These are phyloP conservation scores for Polymixis lichenea DNA, from an alignment of 2,888 invertebrate genomes.

Conservation along the genomic window DNA sequence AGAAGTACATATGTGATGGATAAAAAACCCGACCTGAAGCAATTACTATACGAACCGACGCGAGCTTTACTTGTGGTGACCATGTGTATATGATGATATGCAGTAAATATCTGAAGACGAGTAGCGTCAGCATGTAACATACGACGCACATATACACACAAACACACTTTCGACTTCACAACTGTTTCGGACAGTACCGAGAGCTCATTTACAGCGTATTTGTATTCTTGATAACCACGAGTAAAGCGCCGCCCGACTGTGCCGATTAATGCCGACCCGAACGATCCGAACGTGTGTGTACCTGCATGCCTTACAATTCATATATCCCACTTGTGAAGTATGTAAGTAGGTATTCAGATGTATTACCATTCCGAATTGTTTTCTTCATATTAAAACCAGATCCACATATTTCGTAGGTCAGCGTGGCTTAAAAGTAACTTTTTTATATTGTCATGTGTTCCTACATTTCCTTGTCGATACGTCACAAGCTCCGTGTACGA, in stretches of 20 bases:
- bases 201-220: background rate
- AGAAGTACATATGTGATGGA: background rate
- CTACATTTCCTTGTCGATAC: slow-evolving; percentile 62
- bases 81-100: background rate
- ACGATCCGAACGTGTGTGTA: background rate
- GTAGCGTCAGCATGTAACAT: no score
- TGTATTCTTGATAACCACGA: background rate
- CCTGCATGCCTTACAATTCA: slow-evolving; percentile 18
- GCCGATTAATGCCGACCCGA: background rate
- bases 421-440: slow-evolving; percentile 51
- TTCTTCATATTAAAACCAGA: slow-evolving; percentile 61
- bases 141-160: background rate
- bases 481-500: slow-evolving; percentile 42
- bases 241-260: background rate
- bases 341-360: slow-evolving; percentile 17
- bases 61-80: background rate
- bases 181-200: background rate
- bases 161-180: background rate
- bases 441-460: slow-evolving; percentile 62
- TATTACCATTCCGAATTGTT: slow-evolving; percentile 54
- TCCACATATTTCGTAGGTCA: slow-evolving; percentile 67
- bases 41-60: background rate
- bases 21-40: background rate
- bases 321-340: slow-evolving; percentile 15
- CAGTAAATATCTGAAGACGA: background rate